phyloP scores from a whole-genome alignment of 2,113 vertebrate genomes.

The Grantiella picta region DNA sequence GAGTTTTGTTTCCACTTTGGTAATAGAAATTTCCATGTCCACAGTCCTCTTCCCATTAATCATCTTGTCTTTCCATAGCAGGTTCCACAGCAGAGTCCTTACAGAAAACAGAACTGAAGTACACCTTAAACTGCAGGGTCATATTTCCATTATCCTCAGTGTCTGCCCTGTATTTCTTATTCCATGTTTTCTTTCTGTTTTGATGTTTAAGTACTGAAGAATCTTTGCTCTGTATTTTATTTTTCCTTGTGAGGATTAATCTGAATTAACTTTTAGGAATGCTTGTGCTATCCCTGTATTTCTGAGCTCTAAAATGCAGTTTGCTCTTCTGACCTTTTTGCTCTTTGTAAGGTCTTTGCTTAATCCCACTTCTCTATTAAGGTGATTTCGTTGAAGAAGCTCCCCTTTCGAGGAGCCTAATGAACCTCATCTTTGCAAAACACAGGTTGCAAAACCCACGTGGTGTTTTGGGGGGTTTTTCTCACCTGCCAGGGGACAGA shows the following conservation, averaged over 20 bases:
- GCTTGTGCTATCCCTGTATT: accelerated
- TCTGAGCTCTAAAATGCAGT: background rate
- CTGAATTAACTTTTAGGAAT: background rate
- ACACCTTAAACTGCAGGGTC: background rate
- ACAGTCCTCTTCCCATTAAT: conserved; percentile 23
- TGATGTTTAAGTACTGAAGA: background rate
- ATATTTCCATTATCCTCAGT: background rate
- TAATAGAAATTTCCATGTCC: conserved; percentile 54
- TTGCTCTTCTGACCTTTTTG: background rate
- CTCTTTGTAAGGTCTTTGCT: background rate
- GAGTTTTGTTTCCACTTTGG: conserved; percentile 31
- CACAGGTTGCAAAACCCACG: background rate
- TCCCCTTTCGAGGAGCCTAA: background rate
- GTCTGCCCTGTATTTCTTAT: background rate
- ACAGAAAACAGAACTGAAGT: background rate
- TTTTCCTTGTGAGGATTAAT: background rate
- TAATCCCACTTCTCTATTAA: background rate
- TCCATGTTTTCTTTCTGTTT: background rate
- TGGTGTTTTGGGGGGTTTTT: background rate
- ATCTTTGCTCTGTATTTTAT: background rate
- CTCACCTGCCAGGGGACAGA: background rate
- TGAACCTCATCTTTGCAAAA: background rate
- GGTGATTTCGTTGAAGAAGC: background rate
- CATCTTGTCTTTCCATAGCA: conserved; percentile 20
- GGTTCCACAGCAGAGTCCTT: background rate